These are phyloP conservation scores for Nicator chloris DNA, from an alignment of 2,113 vertebrate genomes.

Conservation along the genomic window DNA sequence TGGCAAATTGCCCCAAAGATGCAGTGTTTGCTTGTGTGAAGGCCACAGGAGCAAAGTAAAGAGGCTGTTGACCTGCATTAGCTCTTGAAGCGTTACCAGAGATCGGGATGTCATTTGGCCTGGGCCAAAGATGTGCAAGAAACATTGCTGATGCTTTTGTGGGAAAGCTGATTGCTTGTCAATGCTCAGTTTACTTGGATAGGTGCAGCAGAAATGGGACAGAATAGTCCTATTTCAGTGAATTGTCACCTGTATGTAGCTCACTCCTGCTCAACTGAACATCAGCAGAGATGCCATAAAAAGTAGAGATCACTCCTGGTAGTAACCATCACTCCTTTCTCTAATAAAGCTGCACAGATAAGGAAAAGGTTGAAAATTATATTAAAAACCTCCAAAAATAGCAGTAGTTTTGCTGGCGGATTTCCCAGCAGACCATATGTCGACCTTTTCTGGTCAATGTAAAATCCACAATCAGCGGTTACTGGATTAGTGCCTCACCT, in stretches of 20 bases:
- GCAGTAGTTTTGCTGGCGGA: background rate
- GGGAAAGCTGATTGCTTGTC: background rate
- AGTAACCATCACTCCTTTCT: background rate
- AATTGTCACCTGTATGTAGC: background rate
- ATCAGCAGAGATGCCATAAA: background rate
- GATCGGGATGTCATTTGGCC: background rate
- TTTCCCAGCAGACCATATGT: slow-evolving; percentile 43
- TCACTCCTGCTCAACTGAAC: background rate
- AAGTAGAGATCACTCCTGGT: background rate
- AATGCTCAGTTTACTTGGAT: background rate
- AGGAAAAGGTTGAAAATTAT: background rate
- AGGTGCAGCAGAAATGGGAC: background rate
- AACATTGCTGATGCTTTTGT: background rate
- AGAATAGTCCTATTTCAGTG: background rate
- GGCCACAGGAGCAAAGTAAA: background rate
- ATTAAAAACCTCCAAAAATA: slow-evolving; percentile 15
- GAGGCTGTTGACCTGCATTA: background rate
- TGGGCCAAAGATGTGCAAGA: background rate
- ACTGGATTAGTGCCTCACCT: background rate
- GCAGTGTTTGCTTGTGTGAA: background rate
- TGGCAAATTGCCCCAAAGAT: background rate
- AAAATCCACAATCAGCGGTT: background rate
- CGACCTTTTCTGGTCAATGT: slow-evolving; percentile 15
- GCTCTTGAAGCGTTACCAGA: background rate
- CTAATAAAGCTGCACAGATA: background rate